Percentiles rank a stretch among this genome's conserved stretches.
phyloP scores from a whole-genome alignment of 2,888 invertebrate genomes.

The Catocala fraxini region DNA sequence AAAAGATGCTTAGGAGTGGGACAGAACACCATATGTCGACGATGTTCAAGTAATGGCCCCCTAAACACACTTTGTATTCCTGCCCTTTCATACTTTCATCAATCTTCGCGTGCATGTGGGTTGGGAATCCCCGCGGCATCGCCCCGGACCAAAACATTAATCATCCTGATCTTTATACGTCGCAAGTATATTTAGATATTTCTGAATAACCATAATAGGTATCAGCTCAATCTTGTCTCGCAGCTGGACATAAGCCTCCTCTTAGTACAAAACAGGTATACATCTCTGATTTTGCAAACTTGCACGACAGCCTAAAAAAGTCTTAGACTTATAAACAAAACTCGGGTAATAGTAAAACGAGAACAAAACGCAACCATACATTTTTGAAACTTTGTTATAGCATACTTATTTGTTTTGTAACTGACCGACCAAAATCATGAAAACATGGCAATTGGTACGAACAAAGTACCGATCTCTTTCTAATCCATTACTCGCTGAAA shows the following conservation, averaged over 20 bases:
- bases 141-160: constrained; percentile 12
- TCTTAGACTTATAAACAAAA: too few relatives aligned
- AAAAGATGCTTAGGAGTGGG: constrained; percentile 18
- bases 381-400: too few relatives aligned
- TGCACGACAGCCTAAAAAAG: too few relatives aligned
- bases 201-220: constrained; percentile 4
- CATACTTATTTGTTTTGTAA: too few relatives aligned
- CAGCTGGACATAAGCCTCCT: neutral
- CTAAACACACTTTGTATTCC: constrained; percentile 23
- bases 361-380: too few relatives aligned
- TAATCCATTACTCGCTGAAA: too few relatives aligned
- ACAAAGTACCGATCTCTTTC: too few relatives aligned
- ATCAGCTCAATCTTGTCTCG: neutral
- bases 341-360: too few relatives aligned
- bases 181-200: constrained; percentile 11
- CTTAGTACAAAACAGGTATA: too few relatives aligned
- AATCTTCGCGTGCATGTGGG: constrained; percentile 26
- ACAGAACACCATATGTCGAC: constrained; percentile 20
- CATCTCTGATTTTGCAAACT: too few relatives aligned
- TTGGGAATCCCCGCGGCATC: constrained; percentile 13
- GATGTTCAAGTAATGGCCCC: constrained; percentile 24
- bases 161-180: constrained; percentile 22
- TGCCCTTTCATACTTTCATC: constrained; percentile 24
- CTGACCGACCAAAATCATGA: too few relatives aligned
- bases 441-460: too few relatives aligned